These are phyloP conservation scores for Herminia tarsipennalis DNA, from an alignment of 2,888 invertebrate genomes.

Conservation along the genomic window DNA sequence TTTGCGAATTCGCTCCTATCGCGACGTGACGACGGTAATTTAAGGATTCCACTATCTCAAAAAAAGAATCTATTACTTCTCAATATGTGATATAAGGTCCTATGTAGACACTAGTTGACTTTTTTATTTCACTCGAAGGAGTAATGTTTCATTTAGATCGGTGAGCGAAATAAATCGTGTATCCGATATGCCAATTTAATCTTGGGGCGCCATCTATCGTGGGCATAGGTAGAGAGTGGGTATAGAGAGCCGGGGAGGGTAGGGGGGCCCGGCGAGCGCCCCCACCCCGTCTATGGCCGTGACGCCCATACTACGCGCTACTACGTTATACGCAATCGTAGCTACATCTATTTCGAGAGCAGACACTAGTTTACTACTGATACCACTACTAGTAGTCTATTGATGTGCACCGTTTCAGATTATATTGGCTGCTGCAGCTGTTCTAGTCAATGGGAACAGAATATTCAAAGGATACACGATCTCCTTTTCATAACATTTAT, in stretches of 20 bases:
- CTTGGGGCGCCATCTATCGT: slow-evolving; percentile 74
- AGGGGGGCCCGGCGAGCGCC: slow-evolving; percentile 16
- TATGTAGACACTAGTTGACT: slow-evolving; percentile 22
- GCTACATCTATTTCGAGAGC: slow-evolving; percentile 62
- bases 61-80: slow-evolving; percentile 42
- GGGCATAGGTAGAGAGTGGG: slow-evolving; percentile 45
- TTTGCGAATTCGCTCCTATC: slow-evolving; percentile 23
- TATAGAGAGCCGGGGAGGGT: slow-evolving; percentile 25
- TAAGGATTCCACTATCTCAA: slow-evolving; percentile 40
- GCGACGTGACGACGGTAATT: slow-evolving; percentile 42
- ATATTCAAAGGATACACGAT: slow-evolving; percentile 30
- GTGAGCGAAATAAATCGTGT: slow-evolving; percentile 59
- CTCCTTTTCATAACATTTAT: slow-evolving; percentile 18
- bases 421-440: slow-evolving; percentile 40
- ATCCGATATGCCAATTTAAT: slow-evolving; percentile 73
- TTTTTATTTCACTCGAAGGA: slow-evolving; percentile 45
- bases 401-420: slow-evolving; percentile 62
- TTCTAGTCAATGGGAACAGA: slow-evolving; percentile 37
- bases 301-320: slow-evolving; percentile 58
- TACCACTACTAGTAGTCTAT: slow-evolving; percentile 45
- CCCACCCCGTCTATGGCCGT: slow-evolving; percentile 43
- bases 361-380: slow-evolving; percentile 58
- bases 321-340: slow-evolving; percentile 61
- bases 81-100: slow-evolving; percentile 34
- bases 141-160: slow-evolving; percentile 58